These are phyloP conservation scores for Oncorhynchus mykiss DNA, from an alignment of 2,113 vertebrate species.

Conservation along the genomic window DNA sequence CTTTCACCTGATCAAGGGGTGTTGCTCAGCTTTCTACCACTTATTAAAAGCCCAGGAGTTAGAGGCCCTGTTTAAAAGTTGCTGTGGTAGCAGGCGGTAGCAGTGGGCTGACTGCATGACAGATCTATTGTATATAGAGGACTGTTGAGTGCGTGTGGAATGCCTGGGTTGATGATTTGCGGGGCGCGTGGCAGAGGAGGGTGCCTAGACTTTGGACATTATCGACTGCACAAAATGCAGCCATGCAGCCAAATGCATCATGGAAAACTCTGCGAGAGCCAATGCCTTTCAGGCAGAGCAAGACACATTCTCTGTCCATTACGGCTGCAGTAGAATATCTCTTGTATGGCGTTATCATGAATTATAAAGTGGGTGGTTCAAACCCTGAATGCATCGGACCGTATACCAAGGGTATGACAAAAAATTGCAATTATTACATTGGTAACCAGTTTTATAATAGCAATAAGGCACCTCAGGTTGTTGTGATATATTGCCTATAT, in stretches of 20 bases:
- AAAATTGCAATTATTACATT: no score
- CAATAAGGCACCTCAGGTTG: no score
- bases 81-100: neutral
- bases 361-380: neutral
- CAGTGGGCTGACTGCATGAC: constrained; percentile 5
- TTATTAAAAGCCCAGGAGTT: neutral
- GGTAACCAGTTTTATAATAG: no score
- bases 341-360: neutral
- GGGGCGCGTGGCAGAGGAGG: constrained; percentile 16
- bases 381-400: no score
- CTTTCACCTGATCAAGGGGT: constrained; percentile 48
- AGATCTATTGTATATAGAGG: constrained; percentile 18
- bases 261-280: neutral
- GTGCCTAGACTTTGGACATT: constrained; percentile 10
- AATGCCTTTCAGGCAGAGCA: neutral
- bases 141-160: constrained; percentile 34
- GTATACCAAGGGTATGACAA: no score
- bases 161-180: constrained; percentile 40
- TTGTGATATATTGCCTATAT: no score
- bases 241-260: constrained; percentile 15
- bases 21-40: neutral
- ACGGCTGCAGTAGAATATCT: neutral
- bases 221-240: constrained; percentile 11
- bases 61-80: neutral
- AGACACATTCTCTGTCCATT: neutral